Evolutionary conservation across 2,797 vertebrate species (phyloP), one percentile per base, ranked within the genome.

Genomic region (Coilia nasus): DNA sequence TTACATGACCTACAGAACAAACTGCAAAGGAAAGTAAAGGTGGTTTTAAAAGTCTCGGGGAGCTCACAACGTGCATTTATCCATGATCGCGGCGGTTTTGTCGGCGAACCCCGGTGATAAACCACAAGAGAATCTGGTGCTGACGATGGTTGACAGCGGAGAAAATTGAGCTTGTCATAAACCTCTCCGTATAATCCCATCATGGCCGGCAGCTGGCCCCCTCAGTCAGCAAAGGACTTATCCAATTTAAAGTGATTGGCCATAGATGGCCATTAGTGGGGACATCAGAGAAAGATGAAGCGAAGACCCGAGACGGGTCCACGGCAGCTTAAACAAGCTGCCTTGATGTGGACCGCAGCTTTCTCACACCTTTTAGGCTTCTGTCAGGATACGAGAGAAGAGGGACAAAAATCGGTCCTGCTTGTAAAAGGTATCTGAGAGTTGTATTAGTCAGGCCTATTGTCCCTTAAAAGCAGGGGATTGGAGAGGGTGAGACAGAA

Each of bases 191-290:
- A 82, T 92, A 93, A 91, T 92, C 91, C 87, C 44, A 21, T 80
- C 21, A 84, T 31, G 81, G 84, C 85, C 87, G 71, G 85, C 90
- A 91, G 89, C 87, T 91, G 89, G 87, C 86, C 84, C 11, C 82
- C 25, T 35, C 60, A 85, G 83, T 62, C 31, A 84, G 35, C 62
- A 23, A 67, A 82, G 6, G 44, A 82, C 87, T 93, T 85, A 92
- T 91, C 92, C 88, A 87, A 92, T 85, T 92, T 89, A 90, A 88
- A 89, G 82, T 71, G 78, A 91, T 35, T 87, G 88, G 86, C 84
- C 60, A 85, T 86, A 86, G 84, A 90, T 87, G 93, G 84, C 78
- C 88, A 86, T 92, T 91, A 91, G 83, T 81, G 14, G 87, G 87
- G 85, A 91, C 88, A 87, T 86, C 84, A 85, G 17, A 81, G 87